A percentile compares a stretch with the other conserved stretches of the same genome.
phyloP scores from a whole-genome alignment of 2,797 vertebrate species.

The Sebastes melanostomus region DNA sequence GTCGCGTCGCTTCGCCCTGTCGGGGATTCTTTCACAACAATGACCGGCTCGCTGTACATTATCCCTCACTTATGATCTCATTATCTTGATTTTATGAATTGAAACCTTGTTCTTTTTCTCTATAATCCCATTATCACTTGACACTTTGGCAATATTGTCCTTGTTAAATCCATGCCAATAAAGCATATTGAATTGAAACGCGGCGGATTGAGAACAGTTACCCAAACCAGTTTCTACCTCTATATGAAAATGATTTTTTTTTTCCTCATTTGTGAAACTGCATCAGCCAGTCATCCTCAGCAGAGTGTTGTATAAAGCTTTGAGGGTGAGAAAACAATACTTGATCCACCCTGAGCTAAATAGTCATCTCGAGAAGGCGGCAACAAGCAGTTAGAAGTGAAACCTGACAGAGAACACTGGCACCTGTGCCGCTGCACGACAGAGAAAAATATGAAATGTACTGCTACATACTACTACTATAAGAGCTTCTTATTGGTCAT shows the following conservation, averaged over 20 bases:
- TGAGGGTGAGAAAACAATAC: background rate
- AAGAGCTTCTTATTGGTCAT: background rate
- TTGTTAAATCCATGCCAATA: background rate
- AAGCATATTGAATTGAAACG: background rate
- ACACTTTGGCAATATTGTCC: background rate
- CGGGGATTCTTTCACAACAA: too few relatives aligned
- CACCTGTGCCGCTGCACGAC: background rate
- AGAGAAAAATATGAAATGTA: background rate
- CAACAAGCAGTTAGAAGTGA: constrained; percentile 7
- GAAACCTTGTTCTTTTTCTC: too few relatives aligned
- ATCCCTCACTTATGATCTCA: too few relatives aligned
- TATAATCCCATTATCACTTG: background rate
- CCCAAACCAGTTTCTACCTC: background rate
- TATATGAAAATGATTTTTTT: background rate
- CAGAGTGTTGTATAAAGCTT: background rate
- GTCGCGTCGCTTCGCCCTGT: too few relatives aligned
- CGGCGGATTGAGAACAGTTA: background rate
- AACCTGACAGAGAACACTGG: constrained; percentile 3
- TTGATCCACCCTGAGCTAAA: background rate
- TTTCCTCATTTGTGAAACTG: constrained; percentile 2
- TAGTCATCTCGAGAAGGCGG: constrained; percentile 7
- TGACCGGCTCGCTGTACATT: too few relatives aligned
- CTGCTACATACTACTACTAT: background rate
- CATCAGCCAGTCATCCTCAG: background rate
- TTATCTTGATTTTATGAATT: background rate